Percentiles rank a stretch among this genome's conserved stretches.
Evolutionary conservation across 2,113 vertebrate genomes (phyloP).

Genomic region (Mugil cephalus): DNA sequence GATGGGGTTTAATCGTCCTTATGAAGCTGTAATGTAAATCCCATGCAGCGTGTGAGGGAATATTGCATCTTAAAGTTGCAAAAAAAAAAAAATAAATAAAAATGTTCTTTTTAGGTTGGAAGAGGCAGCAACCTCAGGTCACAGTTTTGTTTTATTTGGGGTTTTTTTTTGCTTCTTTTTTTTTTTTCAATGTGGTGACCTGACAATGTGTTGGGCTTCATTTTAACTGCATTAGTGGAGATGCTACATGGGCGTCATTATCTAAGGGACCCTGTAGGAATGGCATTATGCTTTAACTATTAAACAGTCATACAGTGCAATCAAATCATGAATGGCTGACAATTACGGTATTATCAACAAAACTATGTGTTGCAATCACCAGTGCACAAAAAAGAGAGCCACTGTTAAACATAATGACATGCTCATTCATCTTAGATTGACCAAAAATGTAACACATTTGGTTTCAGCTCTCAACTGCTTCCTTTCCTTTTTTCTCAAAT

Average conservation of each 20-base stretch:
- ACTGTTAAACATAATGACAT: neutral
- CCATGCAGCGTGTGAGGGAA: neutral
- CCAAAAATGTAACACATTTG: neutral
- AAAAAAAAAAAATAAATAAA: constrained; percentile 3
- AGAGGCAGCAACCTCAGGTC: fast-evolving
- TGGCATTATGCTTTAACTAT: constrained; percentile 11
- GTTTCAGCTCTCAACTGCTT: neutral
- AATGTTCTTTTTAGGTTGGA: neutral
- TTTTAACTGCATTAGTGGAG: neutral
- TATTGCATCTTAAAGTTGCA: constrained; percentile 12
- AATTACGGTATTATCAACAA: neutral
- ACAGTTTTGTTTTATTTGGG: neutral
- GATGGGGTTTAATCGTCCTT: constrained; percentile 17
- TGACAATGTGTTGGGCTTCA: neutral
- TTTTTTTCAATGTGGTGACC: neutral
- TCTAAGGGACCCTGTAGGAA: neutral
- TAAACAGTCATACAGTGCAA: neutral
- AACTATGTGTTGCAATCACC: neutral
- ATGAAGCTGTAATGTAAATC: constrained; percentile 33
- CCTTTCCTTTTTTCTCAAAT: neutral
- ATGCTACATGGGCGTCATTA: neutral
- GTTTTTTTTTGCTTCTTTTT: neutral
- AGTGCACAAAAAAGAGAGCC: neutral
- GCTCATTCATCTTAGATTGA: neutral
- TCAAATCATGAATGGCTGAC: neutral